Evolutionary conservation across 1,140 invertebrate genomes (phyloP).

Genomic region (Apolygus lucorum): DNA sequence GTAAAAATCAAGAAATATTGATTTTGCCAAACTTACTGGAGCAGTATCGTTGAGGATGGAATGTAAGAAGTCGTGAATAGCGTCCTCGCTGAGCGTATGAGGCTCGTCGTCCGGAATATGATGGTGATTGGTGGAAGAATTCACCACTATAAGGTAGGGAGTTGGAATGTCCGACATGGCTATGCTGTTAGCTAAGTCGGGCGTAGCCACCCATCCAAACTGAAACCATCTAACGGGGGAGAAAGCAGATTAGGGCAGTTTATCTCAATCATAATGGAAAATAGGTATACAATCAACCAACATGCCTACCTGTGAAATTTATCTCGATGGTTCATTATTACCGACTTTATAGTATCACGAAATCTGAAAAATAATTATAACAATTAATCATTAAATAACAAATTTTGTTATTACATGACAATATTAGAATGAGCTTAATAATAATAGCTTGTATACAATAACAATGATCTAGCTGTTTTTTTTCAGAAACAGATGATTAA

Average conservation of each 20-base stretch:
- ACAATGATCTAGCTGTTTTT: no score
- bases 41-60: constrained; percentile 62
- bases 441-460: no score
- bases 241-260: not conserved
- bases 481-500: no score
- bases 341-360: constrained; percentile 71
- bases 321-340: constrained; percentile 65
- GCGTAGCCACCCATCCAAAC: constrained; percentile 81
- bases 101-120: constrained; percentile 80
- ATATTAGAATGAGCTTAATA: no score
- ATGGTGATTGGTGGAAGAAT: constrained; percentile 82
- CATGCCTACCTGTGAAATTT: constrained; percentile 62
- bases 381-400: no score
- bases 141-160: constrained; percentile 80
- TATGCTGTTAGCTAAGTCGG: constrained; percentile 81
- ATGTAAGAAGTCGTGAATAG: constrained; percentile 68
- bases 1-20: no score
- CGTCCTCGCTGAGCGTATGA: constrained; percentile 52
- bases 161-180: constrained; percentile 73
- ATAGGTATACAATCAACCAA: not conserved
- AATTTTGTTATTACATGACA: no score
- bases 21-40: constrained; percentile 52
- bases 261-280: not conserved
- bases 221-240: constrained; percentile 61
- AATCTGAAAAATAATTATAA: constrained; percentile 49